phyloP scores from a whole-genome alignment of 2,888 invertebrate species.

The Aleiodes alternator region DNA sequence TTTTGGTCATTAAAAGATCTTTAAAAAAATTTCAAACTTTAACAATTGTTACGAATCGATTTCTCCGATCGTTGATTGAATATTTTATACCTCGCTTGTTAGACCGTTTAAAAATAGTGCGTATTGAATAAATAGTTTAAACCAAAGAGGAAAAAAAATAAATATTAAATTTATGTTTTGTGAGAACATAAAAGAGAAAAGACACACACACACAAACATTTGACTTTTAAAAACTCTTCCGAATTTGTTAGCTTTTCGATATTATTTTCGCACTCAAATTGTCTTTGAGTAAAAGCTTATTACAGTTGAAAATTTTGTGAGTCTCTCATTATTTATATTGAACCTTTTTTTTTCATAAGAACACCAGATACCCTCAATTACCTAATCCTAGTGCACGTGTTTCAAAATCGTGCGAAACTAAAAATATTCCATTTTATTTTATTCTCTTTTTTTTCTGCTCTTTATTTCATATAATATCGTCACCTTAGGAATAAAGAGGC shows the following conservation, averaged over 20 bases:
- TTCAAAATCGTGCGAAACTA: too few relatives aligned
- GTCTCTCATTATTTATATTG: conserved; percentile 13
- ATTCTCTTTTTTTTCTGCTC: too few relatives aligned
- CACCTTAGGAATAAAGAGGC: too few relatives aligned
- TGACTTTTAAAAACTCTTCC: conserved; percentile 2
- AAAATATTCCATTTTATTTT: too few relatives aligned
- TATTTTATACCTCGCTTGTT: conserved; percentile 21
- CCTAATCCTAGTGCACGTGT: too few relatives aligned
- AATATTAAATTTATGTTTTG: background rate
- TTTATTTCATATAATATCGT: too few relatives aligned
- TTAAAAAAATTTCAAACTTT: conserved; percentile 5
- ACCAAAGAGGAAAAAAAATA: background rate
- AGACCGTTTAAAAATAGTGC: conserved; percentile 1
- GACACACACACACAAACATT: background rate
- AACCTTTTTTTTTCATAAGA: background rate
- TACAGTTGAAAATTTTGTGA: conserved; percentile 6
- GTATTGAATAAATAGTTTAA: background rate
- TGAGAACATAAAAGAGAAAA: too few relatives aligned
- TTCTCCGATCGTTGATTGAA: conserved; percentile 2
- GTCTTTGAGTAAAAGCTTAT: conserved; percentile 25
- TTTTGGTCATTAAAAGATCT: conserved; percentile 11
- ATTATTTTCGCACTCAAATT: conserved; percentile 16
- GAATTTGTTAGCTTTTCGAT: background rate
- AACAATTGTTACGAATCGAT: conserved; percentile 23
- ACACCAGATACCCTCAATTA: background rate